phyloP scores from a whole-genome alignment of 2,888 invertebrate genomes.

The Xiphydria camelus region DNA sequence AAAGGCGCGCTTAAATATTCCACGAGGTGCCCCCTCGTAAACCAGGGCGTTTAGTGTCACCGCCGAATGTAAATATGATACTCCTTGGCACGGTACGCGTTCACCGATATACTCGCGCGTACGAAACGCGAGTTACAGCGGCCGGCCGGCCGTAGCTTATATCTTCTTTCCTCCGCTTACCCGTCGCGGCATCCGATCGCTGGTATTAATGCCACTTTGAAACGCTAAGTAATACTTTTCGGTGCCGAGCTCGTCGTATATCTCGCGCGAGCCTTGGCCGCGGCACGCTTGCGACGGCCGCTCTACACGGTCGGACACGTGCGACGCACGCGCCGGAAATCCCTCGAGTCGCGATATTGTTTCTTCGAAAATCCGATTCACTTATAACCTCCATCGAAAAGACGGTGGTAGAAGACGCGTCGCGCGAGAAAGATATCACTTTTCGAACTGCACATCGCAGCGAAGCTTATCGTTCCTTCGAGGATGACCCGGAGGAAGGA shows the following conservation, averaged over 20 bases:
- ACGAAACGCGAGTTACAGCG: constrained; percentile 4
- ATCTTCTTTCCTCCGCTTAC: constrained; percentile 4
- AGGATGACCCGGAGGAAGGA: too few relatives aligned
- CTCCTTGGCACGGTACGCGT: constrained; percentile 1
- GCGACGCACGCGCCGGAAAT: too few relatives aligned
- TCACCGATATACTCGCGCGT: too few relatives aligned
- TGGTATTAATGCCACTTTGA: constrained; percentile 3
- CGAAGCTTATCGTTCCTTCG: too few relatives aligned
- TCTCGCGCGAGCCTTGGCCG: neutral
- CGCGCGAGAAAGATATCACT: too few relatives aligned
- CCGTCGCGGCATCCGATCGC: constrained; percentile 1
- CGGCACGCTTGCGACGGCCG: too few relatives aligned
- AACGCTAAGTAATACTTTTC: constrained; percentile 3
- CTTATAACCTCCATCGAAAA: too few relatives aligned
- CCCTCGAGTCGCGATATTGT: too few relatives aligned
- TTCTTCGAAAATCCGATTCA: too few relatives aligned
- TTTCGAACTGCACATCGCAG: too few relatives aligned
- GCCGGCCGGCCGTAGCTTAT: neutral
- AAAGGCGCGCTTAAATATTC: neutral
- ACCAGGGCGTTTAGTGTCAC: constrained; percentile 5
- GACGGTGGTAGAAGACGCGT: too few relatives aligned
- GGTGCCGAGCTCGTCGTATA: neutral
- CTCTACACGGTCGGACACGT: too few relatives aligned
- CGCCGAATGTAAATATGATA: constrained; percentile 1
- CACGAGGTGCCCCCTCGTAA: neutral